Conservation (phyloP, 1,140 invertebrate genomes). For the Bilobella aurantiaca region DNA sequence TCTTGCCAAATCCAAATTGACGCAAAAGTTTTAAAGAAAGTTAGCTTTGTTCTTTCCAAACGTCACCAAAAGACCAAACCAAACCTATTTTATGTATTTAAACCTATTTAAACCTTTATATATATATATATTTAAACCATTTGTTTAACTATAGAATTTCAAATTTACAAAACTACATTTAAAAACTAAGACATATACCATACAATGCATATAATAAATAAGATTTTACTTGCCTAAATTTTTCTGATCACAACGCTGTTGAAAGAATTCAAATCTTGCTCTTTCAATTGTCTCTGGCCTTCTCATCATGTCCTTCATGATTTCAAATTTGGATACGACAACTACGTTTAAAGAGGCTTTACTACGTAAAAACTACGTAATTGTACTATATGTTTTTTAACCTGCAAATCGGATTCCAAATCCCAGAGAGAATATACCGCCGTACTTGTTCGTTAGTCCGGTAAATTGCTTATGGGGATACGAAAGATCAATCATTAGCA, state of each 20-base stretch:
- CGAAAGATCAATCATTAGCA: neutral
- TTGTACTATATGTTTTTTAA: neutral
- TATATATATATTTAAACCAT: too few species aligned
- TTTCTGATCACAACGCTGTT: neutral
- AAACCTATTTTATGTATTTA: slow-evolving; percentile 6
- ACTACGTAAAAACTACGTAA: too few species aligned
- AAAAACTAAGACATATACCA: too few species aligned
- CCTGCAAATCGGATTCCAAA: neutral
- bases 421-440: neutral
- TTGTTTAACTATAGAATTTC: too few species aligned
- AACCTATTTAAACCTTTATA: neutral
- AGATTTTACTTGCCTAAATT: neutral
- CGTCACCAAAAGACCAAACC: slow-evolving; percentile 14
- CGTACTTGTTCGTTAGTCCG: neutral
- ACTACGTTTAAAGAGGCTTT: neutral
- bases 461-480: neutral
- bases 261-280: neutral
- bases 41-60: slow-evolving; percentile 10
- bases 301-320: neutral
- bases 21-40: slow-evolving; percentile 14
- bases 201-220: neutral
- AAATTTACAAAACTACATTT: too few species aligned
- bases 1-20: slow-evolving; percentile 34
- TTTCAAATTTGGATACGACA: neutral
- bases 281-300: neutral